Conservation (phyloP, 1,140 invertebrate species). For the Agrypnia vestita region DNA sequence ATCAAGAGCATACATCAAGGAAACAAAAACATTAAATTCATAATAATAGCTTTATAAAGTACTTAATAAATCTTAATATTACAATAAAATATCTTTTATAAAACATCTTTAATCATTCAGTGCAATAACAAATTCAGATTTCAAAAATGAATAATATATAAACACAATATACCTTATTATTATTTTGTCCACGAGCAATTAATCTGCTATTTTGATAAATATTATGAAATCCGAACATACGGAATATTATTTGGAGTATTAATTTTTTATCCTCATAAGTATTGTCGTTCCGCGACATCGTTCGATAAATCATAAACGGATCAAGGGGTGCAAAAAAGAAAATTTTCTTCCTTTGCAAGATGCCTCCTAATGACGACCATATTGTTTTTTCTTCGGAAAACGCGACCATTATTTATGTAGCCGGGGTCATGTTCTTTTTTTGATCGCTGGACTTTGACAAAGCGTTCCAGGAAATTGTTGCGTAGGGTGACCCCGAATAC, state of each 20-base stretch:
- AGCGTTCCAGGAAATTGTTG: constrained; percentile 21
- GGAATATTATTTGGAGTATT: not conserved
- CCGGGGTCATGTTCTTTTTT: constrained; percentile 32
- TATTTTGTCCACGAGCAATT: no score
- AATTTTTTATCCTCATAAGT: not conserved
- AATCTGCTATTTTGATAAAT: no score
- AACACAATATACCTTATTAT: no score
- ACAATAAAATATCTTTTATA: no score
- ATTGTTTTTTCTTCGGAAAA: constrained; percentile 41
- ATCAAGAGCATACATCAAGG: no score
- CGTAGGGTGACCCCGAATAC: not conserved
- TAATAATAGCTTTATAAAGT: no score
- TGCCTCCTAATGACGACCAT: constrained; percentile 32
- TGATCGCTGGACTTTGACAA: constrained; percentile 45
- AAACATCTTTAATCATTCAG: no score
- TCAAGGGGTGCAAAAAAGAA: constrained; percentile 18
- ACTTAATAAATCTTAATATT: no score
- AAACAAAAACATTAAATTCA: no score
- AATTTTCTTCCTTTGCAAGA: constrained; percentile 9
- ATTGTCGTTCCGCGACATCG: not conserved
- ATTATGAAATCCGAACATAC: no score
- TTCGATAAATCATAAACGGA: constrained; percentile 29
- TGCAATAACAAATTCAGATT: no score
- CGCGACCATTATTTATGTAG: constrained; percentile 39
- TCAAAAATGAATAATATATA: no score